These are phyloP conservation scores for Patiria miniata DNA, from an alignment of 35 echinoderm and acorn worm species.

Conservation along the genomic window DNA sequence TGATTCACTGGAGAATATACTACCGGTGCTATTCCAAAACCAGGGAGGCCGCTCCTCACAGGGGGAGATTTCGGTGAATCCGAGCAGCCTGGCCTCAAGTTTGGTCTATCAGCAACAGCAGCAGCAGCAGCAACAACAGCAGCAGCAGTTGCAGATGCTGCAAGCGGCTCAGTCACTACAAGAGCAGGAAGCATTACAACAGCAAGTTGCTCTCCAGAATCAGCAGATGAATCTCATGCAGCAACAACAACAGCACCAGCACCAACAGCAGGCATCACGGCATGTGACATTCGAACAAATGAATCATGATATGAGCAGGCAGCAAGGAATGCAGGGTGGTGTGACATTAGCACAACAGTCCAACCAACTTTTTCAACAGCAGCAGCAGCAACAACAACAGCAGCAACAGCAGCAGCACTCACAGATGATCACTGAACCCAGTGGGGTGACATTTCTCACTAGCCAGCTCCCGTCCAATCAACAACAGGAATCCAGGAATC, in stretches of 20 bases:
- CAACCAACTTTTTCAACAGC: background rate
- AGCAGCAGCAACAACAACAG: too few relatives aligned
- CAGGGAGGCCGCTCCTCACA: constrained; percentile 25
- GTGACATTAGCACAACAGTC: background rate
- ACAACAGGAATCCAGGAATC: background rate
- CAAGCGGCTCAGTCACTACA: constrained; percentile 15
- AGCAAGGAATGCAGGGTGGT: background rate
- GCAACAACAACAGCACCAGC: constrained; percentile 35
- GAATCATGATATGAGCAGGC: background rate
- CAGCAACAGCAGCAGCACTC: background rate
- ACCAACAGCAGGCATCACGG: constrained; percentile 22
- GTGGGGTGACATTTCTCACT: background rate
- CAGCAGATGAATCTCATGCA: constrained; percentile 26
- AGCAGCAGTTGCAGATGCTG: constrained; percentile 51
- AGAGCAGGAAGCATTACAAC: constrained; percentile 20
- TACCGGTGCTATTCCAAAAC: background rate
- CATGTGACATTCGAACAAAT: constrained; percentile 27
- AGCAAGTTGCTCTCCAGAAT: background rate
- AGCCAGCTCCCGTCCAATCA: background rate
- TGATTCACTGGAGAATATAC: background rate
- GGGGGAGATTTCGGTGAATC: constrained; percentile 18
- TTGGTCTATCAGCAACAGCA: constrained; percentile 26
- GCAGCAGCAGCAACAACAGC: constrained; percentile 27
- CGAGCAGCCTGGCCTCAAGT: constrained; percentile 2
- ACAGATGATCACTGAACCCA: too few relatives aligned